Conservation (phyloP, 2,113 vertebrate species). For the Thunnus maccoyii region DNA sequence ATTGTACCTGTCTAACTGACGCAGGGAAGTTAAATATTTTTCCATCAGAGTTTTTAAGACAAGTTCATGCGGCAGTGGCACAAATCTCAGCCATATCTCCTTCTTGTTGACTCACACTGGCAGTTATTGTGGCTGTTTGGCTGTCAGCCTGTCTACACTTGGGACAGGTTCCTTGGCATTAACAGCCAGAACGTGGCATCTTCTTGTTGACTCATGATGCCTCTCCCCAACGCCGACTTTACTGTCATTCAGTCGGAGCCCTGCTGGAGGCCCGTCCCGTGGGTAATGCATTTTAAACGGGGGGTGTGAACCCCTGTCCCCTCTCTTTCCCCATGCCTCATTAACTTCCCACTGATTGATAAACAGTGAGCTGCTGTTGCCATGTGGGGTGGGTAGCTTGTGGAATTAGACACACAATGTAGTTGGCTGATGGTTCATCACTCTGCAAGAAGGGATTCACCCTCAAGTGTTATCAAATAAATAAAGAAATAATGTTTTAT, state of each 20-base stretch:
- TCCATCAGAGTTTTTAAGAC: constrained; percentile 18
- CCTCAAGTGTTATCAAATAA: not conserved
- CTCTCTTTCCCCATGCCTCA: constrained; percentile 55
- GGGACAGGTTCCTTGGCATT: constrained; percentile 12
- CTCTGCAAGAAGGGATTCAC: constrained; percentile 26
- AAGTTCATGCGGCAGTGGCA: not conserved
- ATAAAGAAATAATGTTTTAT: not conserved
- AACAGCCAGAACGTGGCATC: constrained; percentile 4
- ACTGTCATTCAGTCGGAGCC: constrained; percentile 47
- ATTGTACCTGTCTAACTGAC: constrained; percentile 25
- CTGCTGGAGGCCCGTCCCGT: constrained; percentile 31
- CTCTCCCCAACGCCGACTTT: not conserved
- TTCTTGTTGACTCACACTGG: constrained; percentile 27
- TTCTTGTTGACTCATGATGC: constrained; percentile 19
- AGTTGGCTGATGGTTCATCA: constrained; percentile 7
- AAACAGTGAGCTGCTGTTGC: constrained; percentile 59
- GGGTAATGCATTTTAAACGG: constrained; percentile 74
- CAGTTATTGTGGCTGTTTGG: constrained; percentile 1
- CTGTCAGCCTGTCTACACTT: constrained; percentile 15
- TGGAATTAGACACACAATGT: constrained; percentile 51
- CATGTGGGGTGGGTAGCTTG: constrained; percentile 13
- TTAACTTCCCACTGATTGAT: constrained; percentile 76
- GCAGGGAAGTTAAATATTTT: constrained; percentile 25
- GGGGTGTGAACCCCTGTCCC: constrained; percentile 31
- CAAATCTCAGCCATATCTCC: constrained; percentile 12